Base-by-base conservation (phyloP, 2,888 invertebrate species). In the Amphimallon solstitiale region DNA sequence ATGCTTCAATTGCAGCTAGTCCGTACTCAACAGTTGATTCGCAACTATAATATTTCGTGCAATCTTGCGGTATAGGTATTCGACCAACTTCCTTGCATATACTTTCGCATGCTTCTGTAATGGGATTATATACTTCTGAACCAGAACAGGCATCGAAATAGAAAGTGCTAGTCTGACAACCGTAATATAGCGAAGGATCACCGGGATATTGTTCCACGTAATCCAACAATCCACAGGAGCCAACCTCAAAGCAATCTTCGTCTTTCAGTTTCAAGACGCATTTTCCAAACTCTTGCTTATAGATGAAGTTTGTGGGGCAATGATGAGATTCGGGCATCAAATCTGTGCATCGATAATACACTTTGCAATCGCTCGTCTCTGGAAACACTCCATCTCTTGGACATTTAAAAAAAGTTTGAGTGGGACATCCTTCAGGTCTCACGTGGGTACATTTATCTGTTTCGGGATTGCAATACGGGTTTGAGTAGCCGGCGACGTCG, bases 181-280 rank as follows among this genome's bases (percentile, higher is more conserved):
- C 19, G 35, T 65, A 64, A 23, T 67, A 65, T n/a, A 67, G 29
- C 2, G 67, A 67, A 12, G 61, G 19, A 48, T 67, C 67, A 9
- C 67, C 65, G 3, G 67, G 67, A 35, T 54, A 64, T 37, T 43
- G 12, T 10, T 46, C 14, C 3, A 62, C 23, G 17, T 19, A 64
- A 40, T 61, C 45, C 37, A 35, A 5, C 10, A 49, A 12, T 1
- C 45, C 60, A 49, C 67, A 67, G 3, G 43, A 14, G 34, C 34
- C 29, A n/a, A 67, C 29, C 34, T 37, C 21, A 14, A 63, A 14
- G 43, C 67, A 67, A 21, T 67, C 65, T 2, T 51, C 40, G 34
- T 52, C 14, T 12, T 43, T 51, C 21, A 67, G 46, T 12, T 67
- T 51, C 21, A 65, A 61, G 2, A 67, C 61, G 51, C 67, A 67